A percentile compares a stretch with the other conserved stretches of the same genome.
Conservation (phyloP, 2,113 vertebrate genomes). For the Mesembrinibis cayennensis region DNA sequence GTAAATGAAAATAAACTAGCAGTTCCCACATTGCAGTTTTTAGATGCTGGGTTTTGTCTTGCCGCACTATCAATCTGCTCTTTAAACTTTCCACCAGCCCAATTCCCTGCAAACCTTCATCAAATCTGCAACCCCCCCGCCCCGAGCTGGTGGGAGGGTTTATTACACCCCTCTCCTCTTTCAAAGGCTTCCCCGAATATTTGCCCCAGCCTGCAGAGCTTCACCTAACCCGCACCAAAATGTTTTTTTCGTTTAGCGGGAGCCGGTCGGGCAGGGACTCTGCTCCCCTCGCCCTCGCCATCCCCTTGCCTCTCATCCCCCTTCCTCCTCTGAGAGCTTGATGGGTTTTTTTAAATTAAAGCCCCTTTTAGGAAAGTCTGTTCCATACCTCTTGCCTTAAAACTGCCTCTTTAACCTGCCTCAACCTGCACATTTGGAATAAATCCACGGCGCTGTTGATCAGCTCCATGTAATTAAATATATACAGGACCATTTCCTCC, state of each 20-base stretch:
- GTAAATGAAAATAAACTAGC: slow-evolving; percentile 1
- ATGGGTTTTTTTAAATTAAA: neutral
- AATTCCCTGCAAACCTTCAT: slow-evolving; percentile 21
- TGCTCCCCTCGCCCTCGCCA: neutral
- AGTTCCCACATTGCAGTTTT: neutral
- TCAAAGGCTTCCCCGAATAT: slow-evolving; percentile 45
- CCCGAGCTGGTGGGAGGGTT: slow-evolving; percentile 4
- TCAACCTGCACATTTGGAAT: slow-evolving; percentile 34
- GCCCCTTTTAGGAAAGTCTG: neutral
- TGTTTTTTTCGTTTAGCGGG: slow-evolving; percentile 5
- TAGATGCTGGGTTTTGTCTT: slow-evolving; percentile 16
- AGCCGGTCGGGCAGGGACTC: neutral
- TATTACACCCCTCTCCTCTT: slow-evolving; percentile 59
- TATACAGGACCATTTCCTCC: neutral
- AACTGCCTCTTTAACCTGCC: neutral
- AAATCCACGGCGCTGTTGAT: neutral
- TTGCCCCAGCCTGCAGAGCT: slow-evolving; percentile 29
- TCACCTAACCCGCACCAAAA: slow-evolving; percentile 33
- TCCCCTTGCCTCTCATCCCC: neutral
- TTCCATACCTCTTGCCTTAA: neutral
- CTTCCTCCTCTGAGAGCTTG: neutral
- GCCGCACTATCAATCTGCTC: slow-evolving; percentile 26
- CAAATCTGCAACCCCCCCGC: neutral
- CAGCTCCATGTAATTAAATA: slow-evolving; percentile 35
- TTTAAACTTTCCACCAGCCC: slow-evolving; percentile 1